Percentiles rank a stretch among this genome's conserved stretches.
These are phyloP conservation scores for Dunckerocampus dactyliophorus DNA, from an alignment of 2,113 vertebrate species.

Conservation along the genomic window DNA sequence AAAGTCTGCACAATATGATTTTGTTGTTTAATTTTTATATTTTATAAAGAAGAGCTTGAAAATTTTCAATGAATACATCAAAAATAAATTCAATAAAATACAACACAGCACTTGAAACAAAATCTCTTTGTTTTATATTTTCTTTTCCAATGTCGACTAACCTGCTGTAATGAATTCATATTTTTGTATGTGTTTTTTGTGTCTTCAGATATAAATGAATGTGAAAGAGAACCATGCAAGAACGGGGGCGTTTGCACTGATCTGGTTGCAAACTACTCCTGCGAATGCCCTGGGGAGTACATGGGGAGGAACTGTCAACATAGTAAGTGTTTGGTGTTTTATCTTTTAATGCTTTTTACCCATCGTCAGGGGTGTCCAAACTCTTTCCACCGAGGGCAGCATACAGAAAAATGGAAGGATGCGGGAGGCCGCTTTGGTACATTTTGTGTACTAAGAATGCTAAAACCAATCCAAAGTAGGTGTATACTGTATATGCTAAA, in stretches of 20 bases:
- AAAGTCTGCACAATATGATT: no score
- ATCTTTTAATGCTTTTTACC: constrained; percentile 11
- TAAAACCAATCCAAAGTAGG: no score
- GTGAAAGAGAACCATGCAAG: constrained; percentile 90
- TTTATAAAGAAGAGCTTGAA: no score
- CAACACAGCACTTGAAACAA: no score
- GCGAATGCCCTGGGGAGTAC: constrained; percentile 96
- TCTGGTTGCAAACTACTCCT: constrained; percentile 94
- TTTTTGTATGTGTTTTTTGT: constrained; percentile 18
- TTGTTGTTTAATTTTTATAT: no score
- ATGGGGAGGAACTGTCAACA: constrained; percentile 97
- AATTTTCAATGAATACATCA: no score
- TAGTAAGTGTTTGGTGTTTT: constrained; percentile 79
- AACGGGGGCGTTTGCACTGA: constrained; percentile 96
- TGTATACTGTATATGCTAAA: no score
- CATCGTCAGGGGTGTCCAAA: not conserved
- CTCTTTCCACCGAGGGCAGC: no score
- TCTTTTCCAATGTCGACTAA: not conserved
- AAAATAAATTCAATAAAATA: no score
- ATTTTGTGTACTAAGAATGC: no score
- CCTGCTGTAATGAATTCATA: constrained; percentile 27
- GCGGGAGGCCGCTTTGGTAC: no score
- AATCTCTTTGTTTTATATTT: not conserved
- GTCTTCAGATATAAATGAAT: constrained; percentile 91
- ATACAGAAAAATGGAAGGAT: no score